A percentile compares a stretch with the other conserved stretches of the same genome.
phyloP scores from a whole-genome alignment of 2,113 vertebrate species.

The Onychostoma macrolepis region DNA sequence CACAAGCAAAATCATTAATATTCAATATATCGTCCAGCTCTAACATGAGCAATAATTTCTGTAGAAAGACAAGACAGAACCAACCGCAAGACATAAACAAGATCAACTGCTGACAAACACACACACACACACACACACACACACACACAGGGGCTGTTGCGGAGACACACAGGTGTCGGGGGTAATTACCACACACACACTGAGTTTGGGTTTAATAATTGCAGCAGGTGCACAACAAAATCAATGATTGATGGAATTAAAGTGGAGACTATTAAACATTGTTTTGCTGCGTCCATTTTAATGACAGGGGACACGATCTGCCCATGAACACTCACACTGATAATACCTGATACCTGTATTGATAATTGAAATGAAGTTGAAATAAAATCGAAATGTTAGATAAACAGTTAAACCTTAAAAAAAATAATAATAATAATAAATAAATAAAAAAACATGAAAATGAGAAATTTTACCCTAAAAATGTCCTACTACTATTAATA shows the following conservation, averaged over 20 bases:
- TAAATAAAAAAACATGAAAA: too few species aligned
- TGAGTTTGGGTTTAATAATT: slow-evolving; percentile 70
- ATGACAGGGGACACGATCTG: slow-evolving; percentile 71
- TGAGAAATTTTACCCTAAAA: too few species aligned
- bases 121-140: neutral
- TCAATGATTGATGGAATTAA: slow-evolving; percentile 79
- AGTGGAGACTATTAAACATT: slow-evolving; percentile 74
- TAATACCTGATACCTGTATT: neutral
- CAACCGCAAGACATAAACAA: neutral
- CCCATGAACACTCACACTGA: slow-evolving; percentile 56
- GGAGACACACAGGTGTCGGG: slow-evolving; percentile 20
- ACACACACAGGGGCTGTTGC: too few species aligned
- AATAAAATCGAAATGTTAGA: neutral
- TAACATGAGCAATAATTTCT: neutral
- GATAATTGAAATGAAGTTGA: neutral
- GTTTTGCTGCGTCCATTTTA: slow-evolving; percentile 77
- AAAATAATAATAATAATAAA: too few species aligned
- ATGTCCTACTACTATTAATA: too few species aligned
- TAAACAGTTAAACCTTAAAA: neutral
- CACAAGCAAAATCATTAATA: neutral
- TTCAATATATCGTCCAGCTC: neutral
- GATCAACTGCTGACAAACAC: neutral
- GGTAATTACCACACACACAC: slow-evolving; percentile 56
- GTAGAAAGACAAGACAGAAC: neutral
- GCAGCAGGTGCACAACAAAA: slow-evolving; percentile 75